Base-by-base conservation (phyloP, 1,140 invertebrate species). In the Psilanteris sp. region DNA sequence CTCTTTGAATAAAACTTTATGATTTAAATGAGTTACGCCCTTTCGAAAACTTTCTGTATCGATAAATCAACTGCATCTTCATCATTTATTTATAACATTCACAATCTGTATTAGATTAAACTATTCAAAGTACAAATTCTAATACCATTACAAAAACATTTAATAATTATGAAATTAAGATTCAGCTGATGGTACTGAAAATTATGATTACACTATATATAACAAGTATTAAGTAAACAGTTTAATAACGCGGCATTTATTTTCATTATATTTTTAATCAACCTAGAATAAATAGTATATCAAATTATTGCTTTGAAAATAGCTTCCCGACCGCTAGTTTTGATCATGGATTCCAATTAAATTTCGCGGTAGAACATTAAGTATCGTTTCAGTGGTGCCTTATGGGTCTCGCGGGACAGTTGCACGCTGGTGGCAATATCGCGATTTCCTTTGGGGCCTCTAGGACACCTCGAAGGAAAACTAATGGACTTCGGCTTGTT, bases 261-360 rank as follows among this genome's bases (percentile, higher is more conserved):
- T n/a, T n/a, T n/a, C 11, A 11, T 11, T 11, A 36, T n/a, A n/a
- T 20, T 9, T 14, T 24, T 4, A 13, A 43, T 27, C 8, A 14
- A 4, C 10, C 22, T 10, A 18, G 14, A 62, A 27, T 36, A 67
- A 37, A 46, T 36, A 31, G 15, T n/a, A 7, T 4, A 10, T n/a
- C n/a, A 43, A 36, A 71, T 77, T 66, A 67, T 36, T 11, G 11
- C 68, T 24, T 27, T 6, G 54, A 46, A 77, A 77, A 72, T 72
- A 73, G 62, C 46, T 77, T 62, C 48, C 48, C 48, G 11, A 57
- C 48, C 39, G 57, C 50, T 34, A 50, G 62, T 62, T 68, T 46
- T 24, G 34, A 52, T 67, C 54, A 55, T 67, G 64, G 34, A 54
- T 68, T 76, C 44, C 64, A 76, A 76, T 76, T 76, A 76, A 68